A percentile compares a stretch with the other conserved stretches of the same genome.
Evolutionary conservation across 2,888 invertebrate species (phyloP).

Genomic region (Brachynemurus nebulosus): DNA sequence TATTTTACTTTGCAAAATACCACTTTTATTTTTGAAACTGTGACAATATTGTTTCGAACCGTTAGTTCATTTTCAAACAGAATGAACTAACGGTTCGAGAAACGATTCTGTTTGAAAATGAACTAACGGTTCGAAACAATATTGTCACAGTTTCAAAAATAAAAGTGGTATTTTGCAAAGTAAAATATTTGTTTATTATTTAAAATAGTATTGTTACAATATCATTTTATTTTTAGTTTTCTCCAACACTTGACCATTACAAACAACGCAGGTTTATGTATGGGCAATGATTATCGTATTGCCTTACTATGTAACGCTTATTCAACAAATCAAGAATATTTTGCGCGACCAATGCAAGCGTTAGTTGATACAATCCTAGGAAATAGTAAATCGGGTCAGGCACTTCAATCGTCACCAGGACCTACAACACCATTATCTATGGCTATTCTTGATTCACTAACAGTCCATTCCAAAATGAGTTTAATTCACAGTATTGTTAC

Average conservation of each 20-base stretch:
- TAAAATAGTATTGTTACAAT: too few relatives aligned
- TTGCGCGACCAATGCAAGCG: slow-evolving; percentile 82
- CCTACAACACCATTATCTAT: slow-evolving; percentile 84
- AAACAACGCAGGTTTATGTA: slow-evolving; percentile 50
- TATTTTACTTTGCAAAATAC: too few relatives aligned
- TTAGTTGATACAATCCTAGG: slow-evolving; percentile 76
- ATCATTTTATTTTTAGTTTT: slow-evolving; percentile 55
- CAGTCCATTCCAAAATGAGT: slow-evolving; percentile 93
- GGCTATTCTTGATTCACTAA: slow-evolving; percentile 83
- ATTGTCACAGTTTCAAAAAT: too few relatives aligned
- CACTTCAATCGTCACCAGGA: slow-evolving; percentile 19
- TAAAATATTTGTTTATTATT: too few relatives aligned
- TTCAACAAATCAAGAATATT: slow-evolving; percentile 84
- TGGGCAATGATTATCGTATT: slow-evolving; percentile 80
- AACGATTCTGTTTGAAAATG: too few relatives aligned
- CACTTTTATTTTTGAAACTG: too few relatives aligned
- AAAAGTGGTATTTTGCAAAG: too few relatives aligned
- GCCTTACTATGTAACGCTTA: slow-evolving; percentile 90
- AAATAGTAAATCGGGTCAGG: slow-evolving; percentile 39
- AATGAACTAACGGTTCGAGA: too few relatives aligned
- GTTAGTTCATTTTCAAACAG: too few relatives aligned
- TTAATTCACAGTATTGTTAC: slow-evolving; percentile 64
- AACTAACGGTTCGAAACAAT: too few relatives aligned
- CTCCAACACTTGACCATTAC: slow-evolving; percentile 72
- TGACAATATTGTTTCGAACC: too few relatives aligned